Conservation (phyloP, 2,797 vertebrate species). For the Peromyscus aztecus region DNA sequence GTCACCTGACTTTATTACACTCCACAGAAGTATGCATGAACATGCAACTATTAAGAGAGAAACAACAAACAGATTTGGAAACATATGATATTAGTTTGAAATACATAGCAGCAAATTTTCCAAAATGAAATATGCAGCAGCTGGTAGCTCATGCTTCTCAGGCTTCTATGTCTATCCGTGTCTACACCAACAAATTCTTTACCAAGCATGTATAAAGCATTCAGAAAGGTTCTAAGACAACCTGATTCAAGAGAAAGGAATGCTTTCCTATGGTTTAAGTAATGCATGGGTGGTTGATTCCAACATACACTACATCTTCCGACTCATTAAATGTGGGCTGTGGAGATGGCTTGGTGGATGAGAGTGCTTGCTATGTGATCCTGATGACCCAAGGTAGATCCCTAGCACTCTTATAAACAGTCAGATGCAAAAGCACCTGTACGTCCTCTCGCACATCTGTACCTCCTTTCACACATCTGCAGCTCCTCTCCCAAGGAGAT, state of each 20-base stretch:
- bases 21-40: not conserved
- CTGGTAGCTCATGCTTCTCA: not conserved
- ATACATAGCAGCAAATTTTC: not conserved
- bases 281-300: not conserved
- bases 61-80: not conserved
- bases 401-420: not conserved
- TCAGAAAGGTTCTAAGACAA: constrained; percentile 23
- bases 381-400: not conserved
- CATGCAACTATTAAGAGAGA: not conserved
- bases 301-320: constrained; percentile 21
- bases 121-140: not conserved
- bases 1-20: constrained; percentile 44
- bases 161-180: not conserved
- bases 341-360: not conserved
- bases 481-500: not conserved
- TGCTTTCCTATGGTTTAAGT: constrained; percentile 29
- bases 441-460: too few species aligned
- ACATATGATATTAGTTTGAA: constrained; percentile 1
- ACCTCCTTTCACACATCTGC: not conserved
- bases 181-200: constrained; percentile 32
- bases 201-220: not conserved
- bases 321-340: not conserved
- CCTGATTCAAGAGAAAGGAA: not conserved
- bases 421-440: not conserved
- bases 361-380: not conserved